These are phyloP conservation scores for Tokudaia tokunoshimensis DNA, from an alignment of 2,797 vertebrate genomes.

Conservation along the genomic window DNA sequence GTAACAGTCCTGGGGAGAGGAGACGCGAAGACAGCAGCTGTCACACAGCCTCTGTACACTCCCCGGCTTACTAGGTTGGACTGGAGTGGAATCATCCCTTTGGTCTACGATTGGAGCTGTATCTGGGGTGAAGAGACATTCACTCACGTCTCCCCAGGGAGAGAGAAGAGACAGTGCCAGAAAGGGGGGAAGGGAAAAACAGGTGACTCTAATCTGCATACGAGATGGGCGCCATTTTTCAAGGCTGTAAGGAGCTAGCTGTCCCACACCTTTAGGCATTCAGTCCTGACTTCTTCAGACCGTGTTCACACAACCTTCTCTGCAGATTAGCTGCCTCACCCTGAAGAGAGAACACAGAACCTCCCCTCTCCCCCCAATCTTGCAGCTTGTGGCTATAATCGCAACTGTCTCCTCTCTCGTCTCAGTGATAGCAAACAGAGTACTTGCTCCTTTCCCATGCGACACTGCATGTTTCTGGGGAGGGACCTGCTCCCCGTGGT, in stretches of 20 bases:
- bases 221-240: background rate
- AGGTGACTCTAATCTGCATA: background rate
- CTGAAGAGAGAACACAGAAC: background rate
- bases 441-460: background rate
- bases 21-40: background rate
- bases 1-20: background rate
- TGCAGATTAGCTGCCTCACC: background rate
- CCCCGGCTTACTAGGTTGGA: background rate
- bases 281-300: background rate
- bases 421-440: background rate
- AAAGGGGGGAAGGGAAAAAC: too few species aligned
- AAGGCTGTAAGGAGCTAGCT: background rate
- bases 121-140: background rate
- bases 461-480: fast-evolving
- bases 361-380: background rate
- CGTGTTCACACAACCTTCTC: background rate
- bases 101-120: background rate
- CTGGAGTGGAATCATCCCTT: background rate
- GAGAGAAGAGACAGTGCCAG: fast-evolving
- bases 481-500: background rate
- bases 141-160: background rate
- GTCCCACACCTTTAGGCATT: background rate
- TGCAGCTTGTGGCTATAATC: background rate
- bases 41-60: too few species aligned
- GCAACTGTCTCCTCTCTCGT: background rate